Conservation (phyloP, 2,113 vertebrate genomes). For the Psilopsiagon aymara region DNA sequence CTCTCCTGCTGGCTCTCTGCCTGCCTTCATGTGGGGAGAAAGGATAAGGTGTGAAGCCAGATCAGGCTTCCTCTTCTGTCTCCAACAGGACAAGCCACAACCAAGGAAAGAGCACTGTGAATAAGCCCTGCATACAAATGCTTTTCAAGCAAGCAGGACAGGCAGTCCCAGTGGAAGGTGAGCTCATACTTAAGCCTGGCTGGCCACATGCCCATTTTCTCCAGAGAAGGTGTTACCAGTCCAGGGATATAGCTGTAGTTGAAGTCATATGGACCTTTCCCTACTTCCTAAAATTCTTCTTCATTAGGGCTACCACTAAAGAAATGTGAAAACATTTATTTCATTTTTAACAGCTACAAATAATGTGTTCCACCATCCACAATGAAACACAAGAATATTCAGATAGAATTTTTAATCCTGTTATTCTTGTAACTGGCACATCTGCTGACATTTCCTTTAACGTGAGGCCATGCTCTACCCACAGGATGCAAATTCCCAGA, state of each 20-base stretch:
- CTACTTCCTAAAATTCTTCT: conserved; percentile 17
- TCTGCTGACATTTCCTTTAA: background rate
- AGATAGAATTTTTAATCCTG: background rate
- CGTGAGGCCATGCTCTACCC: background rate
- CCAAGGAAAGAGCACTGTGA: background rate
- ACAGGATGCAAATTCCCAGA: background rate
- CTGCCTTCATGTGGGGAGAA: conserved; percentile 57
- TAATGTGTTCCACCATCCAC: background rate
- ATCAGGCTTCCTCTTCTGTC: conserved; percentile 43
- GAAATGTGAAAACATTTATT: background rate
- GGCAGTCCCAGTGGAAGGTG: conserved; percentile 49
- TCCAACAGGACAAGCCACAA: conserved; percentile 42
- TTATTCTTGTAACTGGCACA: background rate
- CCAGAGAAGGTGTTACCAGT: conserved; percentile 28
- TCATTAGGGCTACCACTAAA: conserved; percentile 1
- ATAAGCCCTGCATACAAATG: background rate
- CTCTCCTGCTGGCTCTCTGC: conserved; percentile 61
- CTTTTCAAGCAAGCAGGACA: conserved; percentile 41
- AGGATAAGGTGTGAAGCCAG: conserved; percentile 66
- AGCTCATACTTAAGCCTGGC: conserved; percentile 26
- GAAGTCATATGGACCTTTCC: background rate
- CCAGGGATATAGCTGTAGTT: conserved; percentile 3
- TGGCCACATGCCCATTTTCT: conserved; percentile 35
- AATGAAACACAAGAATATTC: background rate
- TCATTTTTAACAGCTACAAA: background rate